Percentiles rank a stretch among this genome's conserved stretches.
Conservation (phyloP, 2,888 invertebrate species). For the Ommatoiulus sabulosus region DNA sequence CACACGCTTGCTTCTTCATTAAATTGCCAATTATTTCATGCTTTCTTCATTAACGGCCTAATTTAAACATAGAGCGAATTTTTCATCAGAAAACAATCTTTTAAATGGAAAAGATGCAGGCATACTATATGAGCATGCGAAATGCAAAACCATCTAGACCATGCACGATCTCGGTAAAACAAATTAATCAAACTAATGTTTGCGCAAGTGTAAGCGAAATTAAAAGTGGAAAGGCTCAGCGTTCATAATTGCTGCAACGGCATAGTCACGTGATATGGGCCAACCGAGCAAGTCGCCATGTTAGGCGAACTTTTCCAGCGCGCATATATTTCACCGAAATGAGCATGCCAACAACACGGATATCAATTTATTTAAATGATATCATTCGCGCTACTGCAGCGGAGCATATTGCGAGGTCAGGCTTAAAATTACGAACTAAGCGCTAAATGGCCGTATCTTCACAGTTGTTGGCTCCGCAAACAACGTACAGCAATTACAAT, state of each 20-base stretch:
- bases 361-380: neutral
- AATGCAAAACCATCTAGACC: too few species aligned
- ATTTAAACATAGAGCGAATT: too few species aligned
- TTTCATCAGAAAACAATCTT: too few species aligned
- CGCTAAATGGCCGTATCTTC: conserved; percentile 22
- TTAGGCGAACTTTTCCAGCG: neutral
- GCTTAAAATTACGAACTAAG: conserved; percentile 27
- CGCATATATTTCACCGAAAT: neutral
- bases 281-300: neutral
- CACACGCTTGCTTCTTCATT: too few species aligned
- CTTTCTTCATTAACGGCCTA: too few species aligned
- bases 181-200: neutral
- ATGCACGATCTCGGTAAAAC: too few species aligned
- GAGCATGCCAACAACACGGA: neutral
- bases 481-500: conserved; percentile 17
- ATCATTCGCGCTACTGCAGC: conserved; percentile 2
- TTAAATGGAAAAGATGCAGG: too few species aligned
- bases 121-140: too few species aligned
- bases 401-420: conserved; percentile 14
- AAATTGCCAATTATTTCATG: too few species aligned
- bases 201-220: neutral
- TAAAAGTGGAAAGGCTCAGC: neutral
- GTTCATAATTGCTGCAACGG: neutral
- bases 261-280: neutral
- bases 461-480: conserved; percentile 12